Base-by-base conservation (phyloP, 1,140 invertebrate genomes). In the Caenorhabditis inopinata region DNA sequence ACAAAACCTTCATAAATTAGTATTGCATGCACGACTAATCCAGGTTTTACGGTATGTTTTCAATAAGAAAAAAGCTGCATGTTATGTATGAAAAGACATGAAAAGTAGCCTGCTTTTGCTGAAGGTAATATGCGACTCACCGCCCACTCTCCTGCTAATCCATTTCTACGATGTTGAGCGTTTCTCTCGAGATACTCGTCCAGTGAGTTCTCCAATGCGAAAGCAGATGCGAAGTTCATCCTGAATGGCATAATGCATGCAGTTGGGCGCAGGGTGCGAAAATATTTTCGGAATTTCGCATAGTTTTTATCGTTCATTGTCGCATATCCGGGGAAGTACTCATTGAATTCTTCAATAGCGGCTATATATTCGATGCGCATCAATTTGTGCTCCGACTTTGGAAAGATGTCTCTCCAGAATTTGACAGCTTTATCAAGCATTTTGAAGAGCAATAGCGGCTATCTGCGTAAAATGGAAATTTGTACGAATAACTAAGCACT, bases 311-410 rank as follows among this genome's bases (percentile, higher is more conserved):
- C 58, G n/a, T 42, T 42, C 58, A 68, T 68, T 42, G 32, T 32
- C 18, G 58, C 58, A 21, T 42, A 68, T 38, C 58, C 58, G 0
- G 58, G 58, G 58, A 68, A 68, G n/a, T 68, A 68, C 58, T 68
- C 58, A n/a, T 68, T 68, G 58, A 68, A 68, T 25, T 68, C 58
- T 38, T 68, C 58, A 21, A 68, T 68, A 4, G 58, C 58, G 11
- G 58, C 58, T 5, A 68, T 18, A n/a, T 68, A n/a, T n/a, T 42
- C 58, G 38, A 68, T 68, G 2, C 16, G 21, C 58, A 68, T 68
- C 32, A 68, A 42, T 12, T 68, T 68, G 32, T 42, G 58, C 32
- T 68, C 58, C 58, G 9, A 14, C n/a, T 68, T 68, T 42, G 58
- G 58, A 32, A 68, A 68, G 6, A 32, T 68, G n/a, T 68, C 58